These are phyloP conservation scores for Tipula confusa DNA, from an alignment of 2,888 invertebrate genomes.

Conservation along the genomic window DNA sequence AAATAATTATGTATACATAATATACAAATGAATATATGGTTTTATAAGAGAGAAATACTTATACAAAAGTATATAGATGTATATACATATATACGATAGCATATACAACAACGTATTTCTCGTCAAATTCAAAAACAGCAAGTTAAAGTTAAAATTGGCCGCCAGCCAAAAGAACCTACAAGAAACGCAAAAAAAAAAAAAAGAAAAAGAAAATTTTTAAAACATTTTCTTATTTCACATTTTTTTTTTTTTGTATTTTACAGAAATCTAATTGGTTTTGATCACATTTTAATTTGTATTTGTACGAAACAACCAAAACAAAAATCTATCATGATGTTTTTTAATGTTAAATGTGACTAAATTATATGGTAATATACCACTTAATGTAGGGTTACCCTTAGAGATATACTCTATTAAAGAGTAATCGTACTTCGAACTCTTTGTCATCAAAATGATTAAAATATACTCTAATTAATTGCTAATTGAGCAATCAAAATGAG, in stretches of 20 bases:
- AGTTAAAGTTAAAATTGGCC: background rate
- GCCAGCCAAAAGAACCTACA: conserved; percentile 12
- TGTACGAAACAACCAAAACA: background rate
- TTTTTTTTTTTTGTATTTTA: background rate
- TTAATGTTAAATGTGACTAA: background rate
- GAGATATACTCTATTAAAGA: too few relatives aligned
- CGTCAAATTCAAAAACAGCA: conserved; percentile 15
- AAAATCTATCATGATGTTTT: background rate
- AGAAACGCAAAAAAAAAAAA: conserved; percentile 3
- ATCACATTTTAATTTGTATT: background rate
- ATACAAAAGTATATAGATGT: background rate
- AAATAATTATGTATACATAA: background rate
- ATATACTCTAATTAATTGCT: too few relatives aligned
- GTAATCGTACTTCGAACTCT: too few relatives aligned
- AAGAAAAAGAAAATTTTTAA: background rate
- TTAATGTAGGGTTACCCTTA: too few relatives aligned
- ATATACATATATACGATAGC: too few relatives aligned
- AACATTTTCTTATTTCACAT: background rate
- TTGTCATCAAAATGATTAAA: too few relatives aligned
- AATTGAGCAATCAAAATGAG: too few relatives aligned
- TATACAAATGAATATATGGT: background rate
- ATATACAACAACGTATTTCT: background rate
- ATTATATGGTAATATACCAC: background rate
- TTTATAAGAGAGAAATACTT: conserved; percentile 5
- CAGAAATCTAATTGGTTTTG: conserved; percentile 6